Conservation (phyloP, 2,113 vertebrate species). For the Beaufortia kweichowensis region DNA sequence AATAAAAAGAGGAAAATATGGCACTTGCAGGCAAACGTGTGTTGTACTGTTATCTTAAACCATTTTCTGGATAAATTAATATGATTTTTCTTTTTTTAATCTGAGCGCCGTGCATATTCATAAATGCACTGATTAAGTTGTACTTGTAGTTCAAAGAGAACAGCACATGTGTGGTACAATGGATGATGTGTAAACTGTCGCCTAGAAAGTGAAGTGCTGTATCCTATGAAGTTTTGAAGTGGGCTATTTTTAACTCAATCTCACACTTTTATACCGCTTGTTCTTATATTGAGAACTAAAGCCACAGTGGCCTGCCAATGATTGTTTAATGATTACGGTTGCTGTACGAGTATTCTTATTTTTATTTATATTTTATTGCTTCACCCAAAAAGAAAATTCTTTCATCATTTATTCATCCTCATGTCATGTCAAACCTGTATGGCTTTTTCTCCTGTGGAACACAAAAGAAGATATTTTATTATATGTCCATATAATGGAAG, state of each 20-base stretch:
- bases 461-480: no score
- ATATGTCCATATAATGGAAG: no score
- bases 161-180: slow-evolving; percentile 63
- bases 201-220: slow-evolving; percentile 69
- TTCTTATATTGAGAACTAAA: no score
- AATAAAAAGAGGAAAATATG: slow-evolving; percentile 70
- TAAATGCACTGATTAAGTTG: slow-evolving; percentile 32
- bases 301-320: not conserved
- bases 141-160: slow-evolving; percentile 72
- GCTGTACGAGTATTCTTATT: not conserved
- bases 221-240: slow-evolving; percentile 47
- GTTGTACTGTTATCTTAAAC: slow-evolving; percentile 76
- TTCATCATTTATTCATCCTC: no score
- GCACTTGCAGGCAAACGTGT: slow-evolving; percentile 68
- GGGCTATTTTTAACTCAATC: not conserved
- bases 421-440: no score
- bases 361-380: not conserved
- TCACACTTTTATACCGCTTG: not conserved
- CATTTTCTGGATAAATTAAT: slow-evolving; percentile 49
- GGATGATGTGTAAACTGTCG: slow-evolving; percentile 52
- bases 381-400: no score
- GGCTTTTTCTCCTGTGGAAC: no score
- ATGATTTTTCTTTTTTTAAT: slow-evolving; percentile 32
- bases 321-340: not conserved
- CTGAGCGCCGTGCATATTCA: slow-evolving; percentile 35